phyloP scores from a whole-genome alignment of 2,888 invertebrate species.

The Eremobia ochroleuca region DNA sequence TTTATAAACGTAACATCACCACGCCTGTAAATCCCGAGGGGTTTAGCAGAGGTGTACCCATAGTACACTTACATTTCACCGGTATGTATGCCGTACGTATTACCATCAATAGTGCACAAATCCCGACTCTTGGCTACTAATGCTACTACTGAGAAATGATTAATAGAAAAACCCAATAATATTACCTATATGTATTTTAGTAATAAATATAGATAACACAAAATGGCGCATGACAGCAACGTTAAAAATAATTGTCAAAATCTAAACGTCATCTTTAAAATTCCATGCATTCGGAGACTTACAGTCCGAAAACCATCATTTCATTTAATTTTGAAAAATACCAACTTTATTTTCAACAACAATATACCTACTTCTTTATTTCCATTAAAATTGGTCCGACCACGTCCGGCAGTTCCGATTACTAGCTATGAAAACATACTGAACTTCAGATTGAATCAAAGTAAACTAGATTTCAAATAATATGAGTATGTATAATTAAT shows the following conservation, averaged over 20 bases:
- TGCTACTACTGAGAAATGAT: neutral
- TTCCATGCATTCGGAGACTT: neutral
- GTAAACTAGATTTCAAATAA: neutral
- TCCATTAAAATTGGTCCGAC: neutral
- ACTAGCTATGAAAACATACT: neutral
- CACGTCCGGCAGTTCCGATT: neutral
- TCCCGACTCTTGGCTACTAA: neutral
- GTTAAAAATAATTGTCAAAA: neutral
- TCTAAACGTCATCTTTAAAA: neutral
- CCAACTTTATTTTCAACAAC: neutral
- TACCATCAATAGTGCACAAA: neutral
- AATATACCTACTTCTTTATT: neutral
- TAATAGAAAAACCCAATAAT: neutral
- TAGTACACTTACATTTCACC: neutral
- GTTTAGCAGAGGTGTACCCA: neutral
- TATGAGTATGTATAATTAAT: neutral
- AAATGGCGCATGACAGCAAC: neutral
- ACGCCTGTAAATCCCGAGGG: neutral
- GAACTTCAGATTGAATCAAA: neutral
- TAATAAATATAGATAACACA: neutral
- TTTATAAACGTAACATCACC: slow-evolving; percentile 2
- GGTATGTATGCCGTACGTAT: neutral
- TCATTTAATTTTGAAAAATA: neutral
- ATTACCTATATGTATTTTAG: no score
- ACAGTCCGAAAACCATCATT: neutral